A percentile compares a stretch with the other conserved stretches of the same genome.
Evolutionary conservation across 2,113 vertebrate genomes (phyloP).

Genomic region (Otocyon megalotis): DNA sequence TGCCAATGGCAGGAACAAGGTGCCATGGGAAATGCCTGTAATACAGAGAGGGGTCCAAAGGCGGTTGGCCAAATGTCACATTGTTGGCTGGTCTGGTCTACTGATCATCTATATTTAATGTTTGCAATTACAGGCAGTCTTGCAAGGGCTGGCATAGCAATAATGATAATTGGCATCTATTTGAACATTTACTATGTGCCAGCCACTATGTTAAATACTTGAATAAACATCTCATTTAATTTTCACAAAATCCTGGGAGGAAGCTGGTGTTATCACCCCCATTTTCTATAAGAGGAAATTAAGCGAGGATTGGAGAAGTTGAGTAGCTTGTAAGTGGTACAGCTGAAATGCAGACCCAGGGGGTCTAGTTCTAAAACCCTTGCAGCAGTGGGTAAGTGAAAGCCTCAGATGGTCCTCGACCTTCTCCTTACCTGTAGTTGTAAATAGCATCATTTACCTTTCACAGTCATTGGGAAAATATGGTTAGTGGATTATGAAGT

Average conservation of each 20-base stretch:
- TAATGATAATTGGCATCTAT: background rate
- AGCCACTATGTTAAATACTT: background rate
- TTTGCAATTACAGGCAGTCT: background rate
- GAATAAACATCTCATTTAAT: slow-evolving; percentile 6
- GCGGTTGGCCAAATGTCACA: background rate
- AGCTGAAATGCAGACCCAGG: background rate
- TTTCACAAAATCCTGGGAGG: background rate
- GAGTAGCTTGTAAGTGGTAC: background rate
- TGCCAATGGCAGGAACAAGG: background rate
- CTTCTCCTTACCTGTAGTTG: background rate
- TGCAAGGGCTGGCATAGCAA: background rate
- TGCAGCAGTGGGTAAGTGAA: background rate
- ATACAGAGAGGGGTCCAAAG: background rate
- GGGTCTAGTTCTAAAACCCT: background rate
- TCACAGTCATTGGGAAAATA: background rate
- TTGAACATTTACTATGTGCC: background rate
- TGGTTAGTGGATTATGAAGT: background rate
- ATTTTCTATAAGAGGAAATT: slow-evolving; percentile 25
- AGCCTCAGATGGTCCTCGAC: background rate
- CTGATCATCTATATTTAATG: background rate
- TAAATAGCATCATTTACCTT: background rate
- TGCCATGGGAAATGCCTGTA: background rate
- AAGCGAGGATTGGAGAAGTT: background rate
- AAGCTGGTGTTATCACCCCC: background rate
- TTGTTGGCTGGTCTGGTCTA: background rate